A percentile compares a stretch with the other conserved stretches of the same genome.
These are phyloP conservation scores for Melinopterus prodromus DNA, from an alignment of 2,888 invertebrate species.

Conservation along the genomic window DNA sequence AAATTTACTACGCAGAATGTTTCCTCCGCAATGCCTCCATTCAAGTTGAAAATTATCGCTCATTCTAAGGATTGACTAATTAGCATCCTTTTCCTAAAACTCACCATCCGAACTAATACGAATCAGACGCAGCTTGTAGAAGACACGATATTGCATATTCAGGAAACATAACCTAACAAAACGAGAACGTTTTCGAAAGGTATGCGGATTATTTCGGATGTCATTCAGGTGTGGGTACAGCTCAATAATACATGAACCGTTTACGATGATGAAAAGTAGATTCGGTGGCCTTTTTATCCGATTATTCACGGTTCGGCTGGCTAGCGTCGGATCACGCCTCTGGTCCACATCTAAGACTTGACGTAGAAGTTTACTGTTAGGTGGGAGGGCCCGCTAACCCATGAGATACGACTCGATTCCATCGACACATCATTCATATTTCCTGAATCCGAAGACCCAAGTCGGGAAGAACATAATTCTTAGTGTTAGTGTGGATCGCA, in stretches of 20 bases:
- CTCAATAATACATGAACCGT: background rate
- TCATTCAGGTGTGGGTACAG: background rate
- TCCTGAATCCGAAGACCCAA: background rate
- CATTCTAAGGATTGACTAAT: too few species aligned
- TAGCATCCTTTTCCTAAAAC: too few species aligned
- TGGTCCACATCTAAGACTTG: background rate
- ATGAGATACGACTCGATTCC: background rate
- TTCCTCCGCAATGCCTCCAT: background rate
- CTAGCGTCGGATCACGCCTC: background rate
- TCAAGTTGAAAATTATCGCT: background rate
- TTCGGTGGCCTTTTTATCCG: constrained; percentile 4
- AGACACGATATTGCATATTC: too few species aligned
- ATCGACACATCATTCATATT: background rate
- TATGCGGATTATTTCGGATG: background rate
- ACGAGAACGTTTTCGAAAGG: background rate
- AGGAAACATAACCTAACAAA: too few species aligned
- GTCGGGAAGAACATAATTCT: background rate
- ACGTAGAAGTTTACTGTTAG: background rate
- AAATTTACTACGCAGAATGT: constrained; percentile 6
- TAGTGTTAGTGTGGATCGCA: background rate
- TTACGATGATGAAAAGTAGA: background rate
- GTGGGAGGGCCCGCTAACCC: constrained; percentile 4
- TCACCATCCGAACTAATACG: too few species aligned
- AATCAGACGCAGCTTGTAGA: too few species aligned
- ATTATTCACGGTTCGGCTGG: background rate